Percentiles rank a stretch among this genome's conserved stretches.
These are phyloP conservation scores for Hormaphis cornu DNA, from an alignment of 1,140 invertebrate genomes.

Conservation along the genomic window DNA sequence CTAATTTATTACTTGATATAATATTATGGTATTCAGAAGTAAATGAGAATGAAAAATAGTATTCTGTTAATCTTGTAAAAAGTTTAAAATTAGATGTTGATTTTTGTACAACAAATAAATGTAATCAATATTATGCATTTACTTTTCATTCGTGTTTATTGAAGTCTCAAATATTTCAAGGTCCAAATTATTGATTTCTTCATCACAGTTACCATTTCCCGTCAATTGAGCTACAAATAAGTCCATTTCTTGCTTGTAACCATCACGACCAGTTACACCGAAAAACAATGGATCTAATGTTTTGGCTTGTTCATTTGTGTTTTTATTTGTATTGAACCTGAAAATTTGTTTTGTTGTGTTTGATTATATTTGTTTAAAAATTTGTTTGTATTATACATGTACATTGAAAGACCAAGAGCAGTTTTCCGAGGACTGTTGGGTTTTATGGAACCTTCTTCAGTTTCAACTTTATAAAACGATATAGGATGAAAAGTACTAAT, in stretches of 20 bases:
- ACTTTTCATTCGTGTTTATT: background rate
- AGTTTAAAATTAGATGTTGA: background rate
- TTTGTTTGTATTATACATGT: conserved; percentile 31
- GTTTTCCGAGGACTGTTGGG: conserved; percentile 37
- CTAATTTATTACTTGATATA: too few species aligned
- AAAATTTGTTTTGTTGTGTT: background rate
- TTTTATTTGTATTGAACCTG: conserved; percentile 26
- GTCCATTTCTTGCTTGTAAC: conserved; percentile 37
- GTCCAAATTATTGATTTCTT: conserved; percentile 4
- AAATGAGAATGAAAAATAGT: too few species aligned
- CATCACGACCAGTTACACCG: conserved; percentile 28
- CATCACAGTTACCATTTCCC: conserved; percentile 10
- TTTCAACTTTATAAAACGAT: conserved; percentile 35
- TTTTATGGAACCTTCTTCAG: conserved; percentile 36
- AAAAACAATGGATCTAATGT: conserved; percentile 18
- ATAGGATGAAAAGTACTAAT: conserved; percentile 37
- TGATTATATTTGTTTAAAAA: background rate
- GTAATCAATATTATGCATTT: background rate
- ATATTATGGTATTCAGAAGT: too few species aligned
- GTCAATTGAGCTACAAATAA: conserved; percentile 37
- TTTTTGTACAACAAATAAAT: too few species aligned
- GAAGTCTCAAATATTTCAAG: conserved; percentile 4
- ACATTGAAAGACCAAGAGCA: conserved; percentile 38
- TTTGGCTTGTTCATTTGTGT: background rate
- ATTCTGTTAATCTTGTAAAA: too few species aligned